phyloP scores from a whole-genome alignment of 2,113 vertebrate genomes.

The Alces alces region DNA sequence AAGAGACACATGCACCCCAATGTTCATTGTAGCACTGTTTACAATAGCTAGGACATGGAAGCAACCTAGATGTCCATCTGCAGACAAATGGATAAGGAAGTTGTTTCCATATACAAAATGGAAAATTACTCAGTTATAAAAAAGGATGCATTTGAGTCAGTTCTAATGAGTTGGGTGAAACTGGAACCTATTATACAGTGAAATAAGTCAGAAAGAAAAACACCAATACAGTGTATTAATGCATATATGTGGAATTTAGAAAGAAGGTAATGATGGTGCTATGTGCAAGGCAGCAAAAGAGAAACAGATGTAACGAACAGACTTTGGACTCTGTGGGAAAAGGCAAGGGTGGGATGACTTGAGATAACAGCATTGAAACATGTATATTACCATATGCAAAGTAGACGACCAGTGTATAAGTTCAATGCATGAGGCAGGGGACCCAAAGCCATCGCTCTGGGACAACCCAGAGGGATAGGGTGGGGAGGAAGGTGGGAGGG shows the following conservation, averaged over 20 bases:
- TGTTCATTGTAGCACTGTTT: background rate
- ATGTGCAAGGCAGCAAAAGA: background rate
- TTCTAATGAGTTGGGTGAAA: background rate
- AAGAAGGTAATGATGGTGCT: background rate
- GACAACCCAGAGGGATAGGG: background rate
- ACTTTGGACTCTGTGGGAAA: background rate
- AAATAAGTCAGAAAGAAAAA: background rate
- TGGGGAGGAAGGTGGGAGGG: background rate
- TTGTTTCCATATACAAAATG: background rate
- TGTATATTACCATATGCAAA: background rate
- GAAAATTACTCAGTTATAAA: background rate
- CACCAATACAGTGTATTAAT: background rate
- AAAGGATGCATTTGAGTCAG: background rate
- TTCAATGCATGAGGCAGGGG: background rate
- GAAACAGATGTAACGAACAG: background rate
- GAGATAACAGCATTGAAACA: background rate
- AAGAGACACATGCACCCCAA: background rate
- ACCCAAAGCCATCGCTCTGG: background rate
- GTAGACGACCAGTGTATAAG: background rate
- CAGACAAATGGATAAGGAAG: background rate
- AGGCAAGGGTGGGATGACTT: background rate
- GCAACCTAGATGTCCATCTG: background rate
- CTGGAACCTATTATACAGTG: background rate
- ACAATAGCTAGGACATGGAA: fast-evolving
- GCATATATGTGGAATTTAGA: background rate